Percentiles rank a stretch among this genome's conserved stretches.
Evolutionary conservation across 2,113 vertebrate genomes (phyloP).

Genomic region (Coptodon rendalli): DNA sequence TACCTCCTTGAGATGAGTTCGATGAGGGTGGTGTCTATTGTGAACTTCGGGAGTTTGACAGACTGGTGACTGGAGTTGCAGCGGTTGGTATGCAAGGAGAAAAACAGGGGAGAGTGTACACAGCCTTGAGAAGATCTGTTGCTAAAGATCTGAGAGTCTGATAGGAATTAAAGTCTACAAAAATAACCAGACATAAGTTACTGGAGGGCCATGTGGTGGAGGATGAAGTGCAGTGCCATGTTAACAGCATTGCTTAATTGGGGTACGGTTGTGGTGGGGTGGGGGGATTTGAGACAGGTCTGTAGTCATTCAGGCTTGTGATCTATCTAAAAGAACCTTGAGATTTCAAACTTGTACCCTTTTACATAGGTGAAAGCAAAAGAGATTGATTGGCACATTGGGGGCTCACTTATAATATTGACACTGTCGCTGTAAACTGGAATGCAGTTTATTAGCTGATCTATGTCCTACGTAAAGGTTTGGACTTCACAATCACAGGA

Average conservation of each 20-base stretch:
- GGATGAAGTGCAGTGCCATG: not conserved
- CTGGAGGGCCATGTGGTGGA: not conserved
- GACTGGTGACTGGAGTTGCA: not conserved
- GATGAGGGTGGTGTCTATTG: not conserved
- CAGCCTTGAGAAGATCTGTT: not conserved
- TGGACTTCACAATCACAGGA: not conserved
- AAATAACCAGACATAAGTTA: not conserved
- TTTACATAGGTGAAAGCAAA: accelerated
- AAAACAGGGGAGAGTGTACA: not conserved
- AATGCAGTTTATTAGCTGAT: not conserved
- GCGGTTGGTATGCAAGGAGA: not conserved
- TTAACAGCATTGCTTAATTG: not conserved
- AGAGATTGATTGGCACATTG: not conserved
- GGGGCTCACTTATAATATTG: not conserved
- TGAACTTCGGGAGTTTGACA: not conserved
- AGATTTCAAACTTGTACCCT: not conserved
- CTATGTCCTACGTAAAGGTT: not conserved
- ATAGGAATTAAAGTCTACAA: accelerated
- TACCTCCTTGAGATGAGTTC: not conserved
- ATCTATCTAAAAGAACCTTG: accelerated
- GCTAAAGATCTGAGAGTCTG: accelerated
- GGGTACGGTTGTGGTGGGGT: accelerated
- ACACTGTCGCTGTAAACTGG: not conserved
- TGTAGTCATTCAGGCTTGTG: not conserved
- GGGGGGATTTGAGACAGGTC: not conserved